Evolutionary conservation across 2,797 vertebrate species (phyloP).

Genomic region (Sebastes reedi): DNA sequence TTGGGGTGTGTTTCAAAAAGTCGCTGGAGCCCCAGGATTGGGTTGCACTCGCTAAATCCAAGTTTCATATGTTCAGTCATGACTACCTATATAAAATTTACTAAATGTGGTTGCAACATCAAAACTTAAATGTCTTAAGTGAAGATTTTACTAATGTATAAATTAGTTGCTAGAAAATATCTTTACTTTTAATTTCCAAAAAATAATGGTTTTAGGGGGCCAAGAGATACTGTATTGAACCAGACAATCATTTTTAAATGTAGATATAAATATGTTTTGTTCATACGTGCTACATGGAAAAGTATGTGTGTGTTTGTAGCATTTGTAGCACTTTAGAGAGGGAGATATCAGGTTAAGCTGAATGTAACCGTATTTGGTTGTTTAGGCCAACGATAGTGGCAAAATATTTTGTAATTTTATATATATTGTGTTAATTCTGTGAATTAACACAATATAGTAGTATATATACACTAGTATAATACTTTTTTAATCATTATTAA

Average conservation of each 20-base stretch:
- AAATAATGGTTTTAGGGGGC: background rate
- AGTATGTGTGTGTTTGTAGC: background rate
- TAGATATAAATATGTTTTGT: background rate
- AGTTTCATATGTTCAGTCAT: background rate
- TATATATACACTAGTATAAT: no score
- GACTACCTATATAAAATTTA: background rate
- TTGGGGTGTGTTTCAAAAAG: slow-evolving; percentile 5
- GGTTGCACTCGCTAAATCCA: background rate
- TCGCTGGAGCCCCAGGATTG: background rate
- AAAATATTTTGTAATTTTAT: background rate
- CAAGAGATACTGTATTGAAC: background rate
- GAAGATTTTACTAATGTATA: background rate
- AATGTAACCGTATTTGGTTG: background rate
- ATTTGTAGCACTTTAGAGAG: background rate
- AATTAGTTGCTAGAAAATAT: background rate
- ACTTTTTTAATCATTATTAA: background rate
- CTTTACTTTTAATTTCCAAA: no score
- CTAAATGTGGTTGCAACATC: background rate
- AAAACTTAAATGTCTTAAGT: background rate
- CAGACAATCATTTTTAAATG: background rate
- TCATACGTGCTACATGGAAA: background rate
- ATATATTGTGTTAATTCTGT: background rate
- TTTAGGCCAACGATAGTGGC: background rate
- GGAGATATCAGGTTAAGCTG: background rate
- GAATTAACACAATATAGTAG: background rate